Percentiles rank a stretch among this genome's conserved stretches.
phyloP scores from a whole-genome alignment of 2,888 invertebrate genomes.

The Anoplius nigerrimus region DNA sequence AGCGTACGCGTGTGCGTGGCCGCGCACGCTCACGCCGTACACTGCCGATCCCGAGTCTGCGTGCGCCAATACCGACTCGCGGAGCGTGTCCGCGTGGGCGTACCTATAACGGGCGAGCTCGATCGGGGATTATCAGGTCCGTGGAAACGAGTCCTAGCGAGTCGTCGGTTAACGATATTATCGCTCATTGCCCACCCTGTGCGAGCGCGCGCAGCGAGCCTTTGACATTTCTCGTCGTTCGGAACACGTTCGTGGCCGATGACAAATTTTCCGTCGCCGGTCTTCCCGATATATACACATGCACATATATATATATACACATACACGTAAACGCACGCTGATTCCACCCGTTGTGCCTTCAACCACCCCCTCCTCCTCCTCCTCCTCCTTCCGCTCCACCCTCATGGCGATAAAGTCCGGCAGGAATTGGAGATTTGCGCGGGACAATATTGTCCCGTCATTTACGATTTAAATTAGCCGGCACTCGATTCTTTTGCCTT shows the following conservation, averaged over 20 bases:
- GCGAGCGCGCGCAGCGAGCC: not conserved
- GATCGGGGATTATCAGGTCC: slow-evolving; percentile 54
- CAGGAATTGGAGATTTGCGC: too few relatives aligned
- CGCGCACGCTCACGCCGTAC: not conserved
- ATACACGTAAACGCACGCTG: too few relatives aligned
- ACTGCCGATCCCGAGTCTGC: too few relatives aligned
- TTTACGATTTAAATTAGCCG: too few relatives aligned
- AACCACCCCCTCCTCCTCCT: too few relatives aligned
- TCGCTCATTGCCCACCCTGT: slow-evolving; percentile 15
- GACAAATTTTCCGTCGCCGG: slow-evolving; percentile 4
- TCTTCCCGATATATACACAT: not conserved
- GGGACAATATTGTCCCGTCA: too few relatives aligned
- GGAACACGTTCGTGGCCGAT: not conserved
- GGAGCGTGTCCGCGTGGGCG: not conserved
- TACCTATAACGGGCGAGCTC: slow-evolving; percentile 20
- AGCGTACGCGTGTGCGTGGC: slow-evolving; percentile 2
- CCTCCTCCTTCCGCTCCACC: not conserved
- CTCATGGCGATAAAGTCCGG: too few relatives aligned
- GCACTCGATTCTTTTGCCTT: too few relatives aligned
- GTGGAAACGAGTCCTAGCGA: slow-evolving; percentile 46
- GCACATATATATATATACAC: too few relatives aligned
- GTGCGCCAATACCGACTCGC: too few relatives aligned
- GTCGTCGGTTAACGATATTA: slow-evolving; percentile 52
- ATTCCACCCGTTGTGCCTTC: too few relatives aligned
- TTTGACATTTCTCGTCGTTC: not conserved